A percentile compares a stretch with the other conserved stretches of the same genome.
These are phyloP conservation scores for Poeciliopsis turrubarensis DNA, from an alignment of 2,113 vertebrate genomes.

Conservation along the genomic window DNA sequence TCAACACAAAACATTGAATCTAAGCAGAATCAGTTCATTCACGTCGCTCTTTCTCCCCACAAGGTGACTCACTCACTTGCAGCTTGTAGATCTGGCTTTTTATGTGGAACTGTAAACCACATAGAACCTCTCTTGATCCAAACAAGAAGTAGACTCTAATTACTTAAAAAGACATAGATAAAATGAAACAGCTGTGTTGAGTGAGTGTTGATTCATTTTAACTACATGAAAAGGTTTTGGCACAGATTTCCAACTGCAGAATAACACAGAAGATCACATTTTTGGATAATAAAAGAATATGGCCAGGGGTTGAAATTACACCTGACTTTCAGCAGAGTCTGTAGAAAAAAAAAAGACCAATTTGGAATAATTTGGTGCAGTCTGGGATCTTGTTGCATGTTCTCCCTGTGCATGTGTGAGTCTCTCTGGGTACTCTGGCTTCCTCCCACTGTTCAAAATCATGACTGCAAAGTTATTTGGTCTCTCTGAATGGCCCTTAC, in stretches of 20 bases:
- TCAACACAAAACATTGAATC: background rate
- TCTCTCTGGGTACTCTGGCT: background rate
- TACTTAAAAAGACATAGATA: background rate
- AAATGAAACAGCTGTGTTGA: background rate
- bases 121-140: background rate
- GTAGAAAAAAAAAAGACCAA: background rate
- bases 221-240: background rate
- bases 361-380: background rate
- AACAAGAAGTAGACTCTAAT: background rate
- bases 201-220: background rate
- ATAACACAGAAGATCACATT: background rate
- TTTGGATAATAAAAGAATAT: background rate
- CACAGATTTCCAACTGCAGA: background rate
- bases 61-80: background rate
- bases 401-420: no score
- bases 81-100: background rate
- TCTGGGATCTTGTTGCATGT: background rate
- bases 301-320: background rate
- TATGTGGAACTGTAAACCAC: no score
- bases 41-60: background rate
- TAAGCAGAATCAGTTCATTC: background rate
- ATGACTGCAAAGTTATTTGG: background rate
- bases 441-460: background rate
- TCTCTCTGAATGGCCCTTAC: background rate
- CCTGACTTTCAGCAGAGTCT: background rate